Base-by-base conservation (phyloP, 1,140 invertebrate species). In the Penaeus indicus region DNA sequence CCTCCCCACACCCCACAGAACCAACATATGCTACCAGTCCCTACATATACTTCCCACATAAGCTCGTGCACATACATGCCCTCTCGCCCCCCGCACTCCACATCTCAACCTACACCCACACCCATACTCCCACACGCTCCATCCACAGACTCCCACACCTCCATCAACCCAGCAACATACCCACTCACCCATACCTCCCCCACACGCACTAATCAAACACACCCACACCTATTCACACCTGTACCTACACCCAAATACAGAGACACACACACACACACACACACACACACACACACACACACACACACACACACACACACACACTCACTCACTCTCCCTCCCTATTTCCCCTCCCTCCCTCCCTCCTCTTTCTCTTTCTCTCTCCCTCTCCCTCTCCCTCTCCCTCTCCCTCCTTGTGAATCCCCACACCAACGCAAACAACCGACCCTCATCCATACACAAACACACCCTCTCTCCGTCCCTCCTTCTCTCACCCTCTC, bases 71-170 rank as follows among this genome's bases (percentile, higher is more conserved):
- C 7, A 42, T 42, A 42, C 38, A 42, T 8, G 4, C 38, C 4
- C 38, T 32, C 32, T 32, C 32, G 32, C 38, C 38, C 38, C 38
- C 38, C 5, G 8, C 1, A 4, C 38, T 42, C 38, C 8, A 42
- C 38, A 42, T 47, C 64, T 25, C 22, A 61, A 64, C 60, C 81
- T 83, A 84, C 82, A 10, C 38, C 47, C 82, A 63, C 3, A 69
- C 38, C 63, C 42, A 25, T 47, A 38, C 82, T 54, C 42, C 82
- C 13, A 64, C 47, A n/a, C 19, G n/a, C 27, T 54, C 21, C 8
- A 69, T 27, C 11, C 13, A 64, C 47, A n/a, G n/a, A 38, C 82
- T 54, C 42, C 82, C 13, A 64, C 47, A n/a, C 19, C 27, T 54
- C 21, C 8, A 69, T 27, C 11, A 32, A n/a, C 64, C 64, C 38